A percentile compares a stretch with the other conserved stretches of the same genome.
These are phyloP conservation scores for Apistogramma diplotaenia DNA, from an alignment of 2,113 vertebrate species.

Conservation along the genomic window DNA sequence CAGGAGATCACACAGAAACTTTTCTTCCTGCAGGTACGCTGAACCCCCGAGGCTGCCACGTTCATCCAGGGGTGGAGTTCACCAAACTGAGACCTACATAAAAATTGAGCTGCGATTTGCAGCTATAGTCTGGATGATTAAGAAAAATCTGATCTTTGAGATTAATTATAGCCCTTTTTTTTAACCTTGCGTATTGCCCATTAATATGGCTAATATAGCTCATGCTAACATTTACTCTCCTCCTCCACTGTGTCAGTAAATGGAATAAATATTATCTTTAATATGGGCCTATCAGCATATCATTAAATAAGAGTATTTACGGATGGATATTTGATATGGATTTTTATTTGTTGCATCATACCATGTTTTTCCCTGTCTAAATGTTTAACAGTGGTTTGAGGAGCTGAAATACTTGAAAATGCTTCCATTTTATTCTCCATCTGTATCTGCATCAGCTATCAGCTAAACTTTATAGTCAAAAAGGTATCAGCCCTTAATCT, in stretches of 20 bases:
- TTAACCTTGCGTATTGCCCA: background rate
- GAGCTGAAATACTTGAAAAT: background rate
- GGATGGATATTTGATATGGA: no score
- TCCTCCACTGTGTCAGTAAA: background rate
- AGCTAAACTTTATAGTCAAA: no score
- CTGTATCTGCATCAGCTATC: background rate
- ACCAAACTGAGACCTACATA: background rate
- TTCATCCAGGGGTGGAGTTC: background rate
- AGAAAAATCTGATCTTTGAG: background rate
- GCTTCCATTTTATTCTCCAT: background rate
- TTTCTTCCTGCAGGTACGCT: conserved; percentile 94
- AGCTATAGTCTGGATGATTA: background rate
- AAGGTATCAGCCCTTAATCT: no score
- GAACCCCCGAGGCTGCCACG: background rate
- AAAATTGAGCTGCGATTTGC: background rate
- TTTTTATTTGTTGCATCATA: no score
- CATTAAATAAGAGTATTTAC: background rate
- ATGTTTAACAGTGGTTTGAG: background rate
- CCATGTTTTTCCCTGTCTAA: background rate
- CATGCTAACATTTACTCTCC: background rate
- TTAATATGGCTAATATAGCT: background rate
- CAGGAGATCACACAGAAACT: conserved; percentile 98
- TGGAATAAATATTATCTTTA: background rate
- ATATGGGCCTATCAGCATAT: no score
- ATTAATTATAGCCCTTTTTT: background rate